Conservation (phyloP, 2,113 vertebrate genomes). For the Brienomyrus brachyistius region DNA sequence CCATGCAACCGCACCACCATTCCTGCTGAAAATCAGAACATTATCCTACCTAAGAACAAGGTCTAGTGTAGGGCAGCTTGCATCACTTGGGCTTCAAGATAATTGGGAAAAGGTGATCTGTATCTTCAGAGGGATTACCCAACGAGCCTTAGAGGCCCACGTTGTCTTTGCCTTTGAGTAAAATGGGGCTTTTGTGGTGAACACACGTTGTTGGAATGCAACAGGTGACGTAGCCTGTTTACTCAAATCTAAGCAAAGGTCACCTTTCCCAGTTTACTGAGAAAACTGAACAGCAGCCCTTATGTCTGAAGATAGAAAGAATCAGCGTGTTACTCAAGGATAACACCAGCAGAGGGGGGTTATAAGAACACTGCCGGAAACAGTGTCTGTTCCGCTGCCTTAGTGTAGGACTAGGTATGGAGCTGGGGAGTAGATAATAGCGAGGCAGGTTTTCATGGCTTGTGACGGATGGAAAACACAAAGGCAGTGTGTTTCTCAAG, state of each 20-base stretch:
- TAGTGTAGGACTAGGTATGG: not conserved
- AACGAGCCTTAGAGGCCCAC: not conserved
- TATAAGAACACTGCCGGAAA: not conserved
- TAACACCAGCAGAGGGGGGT: not conserved
- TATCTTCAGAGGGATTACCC: not conserved
- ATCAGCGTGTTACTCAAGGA: not conserved
- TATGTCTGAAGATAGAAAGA: not conserved
- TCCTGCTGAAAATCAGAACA: not conserved
- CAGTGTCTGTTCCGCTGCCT: not conserved
- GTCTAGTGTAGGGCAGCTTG: not conserved
- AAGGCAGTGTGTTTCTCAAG: not conserved
- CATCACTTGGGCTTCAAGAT: not conserved
- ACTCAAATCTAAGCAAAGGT: not conserved
- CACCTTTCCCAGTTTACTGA: not conserved
- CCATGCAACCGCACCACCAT: not conserved
- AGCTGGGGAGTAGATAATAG: not conserved
- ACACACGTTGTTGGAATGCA: not conserved
- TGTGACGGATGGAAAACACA: not conserved
- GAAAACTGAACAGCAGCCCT: not conserved
- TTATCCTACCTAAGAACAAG: not conserved
- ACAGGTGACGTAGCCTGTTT: not conserved
- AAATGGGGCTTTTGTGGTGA: not conserved
- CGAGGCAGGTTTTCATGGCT: not conserved
- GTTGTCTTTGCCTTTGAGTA: not conserved
- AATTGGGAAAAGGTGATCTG: not conserved